Evolutionary conservation across 2,888 invertebrate species (phyloP), one percentile per base, ranked within the genome.

Genomic region (Serripes groenlandicus): DNA sequence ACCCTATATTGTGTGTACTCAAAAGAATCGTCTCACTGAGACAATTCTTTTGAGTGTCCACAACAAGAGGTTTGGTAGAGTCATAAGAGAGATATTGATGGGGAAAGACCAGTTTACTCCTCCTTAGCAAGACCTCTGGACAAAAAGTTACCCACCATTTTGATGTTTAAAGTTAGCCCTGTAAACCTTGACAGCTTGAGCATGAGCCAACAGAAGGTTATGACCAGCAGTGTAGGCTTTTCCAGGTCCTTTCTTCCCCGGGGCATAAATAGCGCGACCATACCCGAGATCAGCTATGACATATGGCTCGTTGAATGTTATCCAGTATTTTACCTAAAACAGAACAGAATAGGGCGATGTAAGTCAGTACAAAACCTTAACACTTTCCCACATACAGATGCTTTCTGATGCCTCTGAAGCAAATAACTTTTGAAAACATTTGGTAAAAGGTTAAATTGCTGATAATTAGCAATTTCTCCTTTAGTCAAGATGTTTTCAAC

Each of bases 251-350:
- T 82, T 52, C n/a, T 85, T 79, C 3, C 89, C 88, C 18, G 85
- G 85, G 7, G 85, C 85, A 56, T 76, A 54, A 18, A 21, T 35
- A 4, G 74, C 75, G 21, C 21, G 74, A 26, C 90, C 90, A 78
- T 93, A 92, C 7, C 92, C 92, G 5, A 89, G 73, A 37, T 84
- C 84, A 0, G 90, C 77, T 9, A 92, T 79, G 21, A 90, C 87
- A 71, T 88, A 96, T 4, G 97, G 97, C 92, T 97, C 97, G 92
- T 97, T 97, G 88, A 97, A 96, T 0, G 97, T 97, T 21, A 97
- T 96, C 97, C 97, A 97, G 56, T 95, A 95, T 92, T 96, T 92
- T 0, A 94, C 93, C 92, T 91, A 70, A 3, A 73, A 71, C 2
- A 49, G 7, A 49, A 21, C 18, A 49, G 18, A 49, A 5, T 49